Base-by-base conservation (phyloP, 92 coral and sea anemone genomes). In the Chrysogorgia sp. region DNA sequence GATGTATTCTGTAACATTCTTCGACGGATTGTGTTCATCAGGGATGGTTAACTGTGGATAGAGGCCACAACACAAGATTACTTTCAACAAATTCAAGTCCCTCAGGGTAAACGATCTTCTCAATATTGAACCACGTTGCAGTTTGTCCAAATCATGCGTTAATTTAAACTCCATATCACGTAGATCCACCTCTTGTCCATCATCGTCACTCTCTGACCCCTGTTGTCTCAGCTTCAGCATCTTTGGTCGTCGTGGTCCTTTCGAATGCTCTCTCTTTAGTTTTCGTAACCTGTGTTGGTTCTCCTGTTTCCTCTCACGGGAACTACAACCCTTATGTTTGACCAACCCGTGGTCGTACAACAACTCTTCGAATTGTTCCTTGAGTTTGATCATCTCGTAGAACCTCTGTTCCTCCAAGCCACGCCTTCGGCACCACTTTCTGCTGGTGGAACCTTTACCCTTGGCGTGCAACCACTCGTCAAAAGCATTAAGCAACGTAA, bases 391-490 rank as follows among this genome's bases (percentile, higher is more conserved):
- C 90, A 94, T 89, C 57, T 94, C 98, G 67, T 94, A 94, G 70
- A 94, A 94, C 9, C 98, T 86, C 83, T 94, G 98, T 33, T 94
- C 97, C 57, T 94, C 98, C 9, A 94, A 87, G 52, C 96, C 97
- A 62, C 97, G 82, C 64, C 97, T 84, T 45, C 77, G 84, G 81
- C 98, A 94, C 98, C 98, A 94, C 67, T 94, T 91, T 22, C 90
- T 88, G 21, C 97, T 89, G 24, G 82, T 75, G 12, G 91, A 83
- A 25, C 97, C 85, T 20, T 90, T 89, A 15, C 98, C 82, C 67
- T 94, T 94, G 12, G 87, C 86, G 89, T 89, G 96, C 34, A 94
- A 48, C 98, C 98, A 94, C 81, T 92, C 98, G 69, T 94, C 98
- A 58, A 85, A 94, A 23, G 98, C 94, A 77, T 91, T 94, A 49